Percentiles rank a stretch among this genome's conserved stretches.
Evolutionary conservation across 2,113 vertebrate species (phyloP).

Genomic region (Boleophthalmus pectinirostris): DNA sequence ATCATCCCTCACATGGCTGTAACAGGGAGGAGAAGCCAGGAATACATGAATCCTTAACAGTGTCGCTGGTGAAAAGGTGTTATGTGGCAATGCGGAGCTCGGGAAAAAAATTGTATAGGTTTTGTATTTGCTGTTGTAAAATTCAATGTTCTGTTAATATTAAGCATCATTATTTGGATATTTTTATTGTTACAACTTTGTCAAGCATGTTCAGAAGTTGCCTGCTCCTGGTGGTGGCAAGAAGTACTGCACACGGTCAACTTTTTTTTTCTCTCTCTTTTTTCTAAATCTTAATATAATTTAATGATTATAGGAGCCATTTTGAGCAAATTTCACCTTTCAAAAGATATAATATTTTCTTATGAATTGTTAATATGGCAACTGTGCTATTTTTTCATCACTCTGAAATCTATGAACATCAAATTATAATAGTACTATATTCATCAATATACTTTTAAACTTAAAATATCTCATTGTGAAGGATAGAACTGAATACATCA

Average conservation of each 20-base stretch:
- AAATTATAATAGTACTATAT: no score
- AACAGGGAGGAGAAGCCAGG: slow-evolving; percentile 5
- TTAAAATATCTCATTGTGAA: no score
- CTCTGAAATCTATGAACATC: no score
- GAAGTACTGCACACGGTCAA: background rate
- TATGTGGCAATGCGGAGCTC: background rate
- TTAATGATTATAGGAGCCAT: no score
- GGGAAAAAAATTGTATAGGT: background rate
- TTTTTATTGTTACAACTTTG: background rate
- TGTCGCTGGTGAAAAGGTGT: background rate
- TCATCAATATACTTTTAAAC: no score
- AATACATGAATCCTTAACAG: slow-evolving; percentile 1
- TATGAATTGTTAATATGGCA: no score
- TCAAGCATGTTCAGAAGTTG: background rate
- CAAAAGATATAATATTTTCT: background rate
- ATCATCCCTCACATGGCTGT: background rate
- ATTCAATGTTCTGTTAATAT: background rate
- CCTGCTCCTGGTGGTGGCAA: background rate
- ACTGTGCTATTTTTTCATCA: no score
- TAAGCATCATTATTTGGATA: background rate
- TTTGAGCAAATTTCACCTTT: no score
- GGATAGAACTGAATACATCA: no score
- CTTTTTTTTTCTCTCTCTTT: background rate
- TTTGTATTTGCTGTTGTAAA: background rate
- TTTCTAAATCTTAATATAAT: no score